Conservation (phyloP, 2,113 vertebrate species). For the Accipiter cooperii region DNA sequence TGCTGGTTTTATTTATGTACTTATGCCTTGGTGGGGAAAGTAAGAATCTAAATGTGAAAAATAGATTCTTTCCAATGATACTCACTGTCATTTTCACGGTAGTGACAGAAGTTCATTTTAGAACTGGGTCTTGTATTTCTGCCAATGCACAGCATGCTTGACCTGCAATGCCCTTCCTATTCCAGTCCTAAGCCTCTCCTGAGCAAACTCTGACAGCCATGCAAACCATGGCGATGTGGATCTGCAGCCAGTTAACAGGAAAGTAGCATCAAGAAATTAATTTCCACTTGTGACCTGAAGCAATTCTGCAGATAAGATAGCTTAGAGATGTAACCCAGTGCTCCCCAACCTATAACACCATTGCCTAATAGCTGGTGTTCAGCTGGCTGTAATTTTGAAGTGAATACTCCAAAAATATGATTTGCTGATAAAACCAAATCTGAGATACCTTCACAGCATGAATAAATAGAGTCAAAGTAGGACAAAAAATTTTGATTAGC, state of each 20-base stretch:
- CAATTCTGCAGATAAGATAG: background rate
- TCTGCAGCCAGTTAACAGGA: background rate
- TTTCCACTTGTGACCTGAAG: background rate
- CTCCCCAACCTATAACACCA: background rate
- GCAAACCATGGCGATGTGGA: background rate
- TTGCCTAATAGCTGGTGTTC: background rate
- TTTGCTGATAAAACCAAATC: background rate
- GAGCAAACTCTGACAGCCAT: background rate
- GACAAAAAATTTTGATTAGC: background rate
- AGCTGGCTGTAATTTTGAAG: background rate
- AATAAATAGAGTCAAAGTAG: background rate
- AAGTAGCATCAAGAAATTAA: background rate
- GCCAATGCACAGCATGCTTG: slow-evolving; percentile 22
- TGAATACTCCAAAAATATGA: background rate
- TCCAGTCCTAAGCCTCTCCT: background rate
- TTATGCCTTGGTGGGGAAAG: background rate
- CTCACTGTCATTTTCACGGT: background rate
- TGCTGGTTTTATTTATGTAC: background rate
- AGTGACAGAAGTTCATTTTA: slow-evolving; percentile 6
- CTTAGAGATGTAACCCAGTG: background rate
- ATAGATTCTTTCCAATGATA: background rate
- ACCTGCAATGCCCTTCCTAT: slow-evolving; percentile 37
- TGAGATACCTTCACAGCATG: background rate
- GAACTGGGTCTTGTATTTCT: slow-evolving; percentile 18
- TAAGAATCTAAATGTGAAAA: background rate